Evolutionary conservation across 2,797 vertebrate species (phyloP).

Genomic region (Pempheris klunzingeri): DNA sequence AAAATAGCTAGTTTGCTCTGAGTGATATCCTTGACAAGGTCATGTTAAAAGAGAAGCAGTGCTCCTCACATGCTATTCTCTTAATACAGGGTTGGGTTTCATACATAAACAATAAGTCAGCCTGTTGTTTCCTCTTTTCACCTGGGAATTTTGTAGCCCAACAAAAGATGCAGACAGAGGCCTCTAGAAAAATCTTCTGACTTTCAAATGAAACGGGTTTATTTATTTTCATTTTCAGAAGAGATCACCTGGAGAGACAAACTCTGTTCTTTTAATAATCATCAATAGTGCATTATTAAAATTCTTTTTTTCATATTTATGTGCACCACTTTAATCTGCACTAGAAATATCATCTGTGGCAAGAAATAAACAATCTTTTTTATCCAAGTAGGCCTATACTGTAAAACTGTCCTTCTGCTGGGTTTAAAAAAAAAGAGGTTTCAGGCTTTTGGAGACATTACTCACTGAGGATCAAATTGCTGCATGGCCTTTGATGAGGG

Average conservation of each 20-base stretch:
- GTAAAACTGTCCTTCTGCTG: conserved; percentile 6
- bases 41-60: conserved; percentile 45
- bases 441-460: conserved; percentile 53
- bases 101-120: conserved; percentile 68
- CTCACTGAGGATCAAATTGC: conserved; percentile 62
- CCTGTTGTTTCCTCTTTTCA: conserved; percentile 53
- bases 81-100: conserved; percentile 60
- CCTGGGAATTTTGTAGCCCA: conserved; percentile 43
- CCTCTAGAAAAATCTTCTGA: conserved; percentile 17
- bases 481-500: conserved; percentile 71
- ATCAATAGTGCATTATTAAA: conserved; percentile 13
- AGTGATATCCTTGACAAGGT: conserved; percentile 51
- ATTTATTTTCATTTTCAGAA: conserved; percentile 16
- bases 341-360: neutral
- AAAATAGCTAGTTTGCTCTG: conserved; percentile 14
- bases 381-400: neutral
- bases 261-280: conserved; percentile 11
- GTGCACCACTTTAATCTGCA: neutral
- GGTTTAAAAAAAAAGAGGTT: conserved; percentile 5
- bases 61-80: conserved; percentile 49
- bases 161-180: conserved; percentile 51
- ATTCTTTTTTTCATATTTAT: neutral
- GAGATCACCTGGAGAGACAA: conserved; percentile 16
- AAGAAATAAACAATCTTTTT: conserved; percentile 10
- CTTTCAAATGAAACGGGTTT: conserved; percentile 19